Base-by-base conservation (phyloP, 2,888 invertebrate genomes). In the Dolichopus griseipennis region DNA sequence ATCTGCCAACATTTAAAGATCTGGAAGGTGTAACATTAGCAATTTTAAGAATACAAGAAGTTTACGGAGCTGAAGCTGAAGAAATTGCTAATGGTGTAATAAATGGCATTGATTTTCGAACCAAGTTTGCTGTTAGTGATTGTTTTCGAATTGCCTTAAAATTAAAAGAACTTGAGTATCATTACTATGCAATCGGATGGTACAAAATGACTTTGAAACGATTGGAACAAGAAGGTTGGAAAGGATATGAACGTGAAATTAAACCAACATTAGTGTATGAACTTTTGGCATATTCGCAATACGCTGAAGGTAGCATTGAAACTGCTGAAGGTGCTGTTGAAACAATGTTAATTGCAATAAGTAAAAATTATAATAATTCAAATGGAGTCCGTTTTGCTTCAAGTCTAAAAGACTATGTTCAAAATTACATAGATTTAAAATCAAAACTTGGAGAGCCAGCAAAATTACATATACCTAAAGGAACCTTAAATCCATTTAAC, bases 11-110 rank as follows among this genome's bases (percentile, higher is more conserved):
- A 0, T 86, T 90, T 68, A 94, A 95, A 77, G 97, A 98, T 79
- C 82, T 98, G 69, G 89, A 88, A 72, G 97, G 97, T 0, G 95
- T 95, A 9, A 95, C 95, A 2, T 89, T 90, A 61, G 97, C 97
- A 1, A 84, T 98, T 65, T 90, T 92, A 69, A 85, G 97, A 18
- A 7, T 63, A 6, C 63, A 63, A 27, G 15, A 63, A 18, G 18
- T 27, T 15, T 63, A 63, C 6, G 1, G 27, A 27, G 15, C 27
- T 12, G 1, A 27, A 4, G 63, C 27, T 27, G 27, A 63, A 63
- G 27, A 63, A 3, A 27, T 63, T 27, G 27, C 27, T 27, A 27
- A 27, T 63, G 63, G 63, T 27, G 27, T 27, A 10, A 27, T 63
- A 27, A 27, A 63, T 27, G 63, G 27, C 6, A 63, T 63, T 21